These are phyloP conservation scores for Saturnia pavonia DNA, from an alignment of 2,888 invertebrate genomes.

Conservation along the genomic window DNA sequence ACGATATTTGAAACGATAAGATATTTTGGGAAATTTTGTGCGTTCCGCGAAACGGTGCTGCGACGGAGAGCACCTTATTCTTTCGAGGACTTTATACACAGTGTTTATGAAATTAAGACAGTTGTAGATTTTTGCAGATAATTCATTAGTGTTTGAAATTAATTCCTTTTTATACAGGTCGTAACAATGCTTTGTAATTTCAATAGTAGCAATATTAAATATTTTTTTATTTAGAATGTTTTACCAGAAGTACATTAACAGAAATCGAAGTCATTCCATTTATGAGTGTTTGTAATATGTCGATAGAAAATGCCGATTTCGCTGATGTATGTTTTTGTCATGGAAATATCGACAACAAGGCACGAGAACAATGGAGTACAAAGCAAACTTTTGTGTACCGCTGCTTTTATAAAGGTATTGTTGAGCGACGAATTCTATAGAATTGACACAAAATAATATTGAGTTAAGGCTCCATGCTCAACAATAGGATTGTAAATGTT, in stretches of 20 bases:
- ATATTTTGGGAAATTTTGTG: not conserved
- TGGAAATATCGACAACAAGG: constrained; percentile 19
- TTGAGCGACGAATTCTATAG: constrained; percentile 28
- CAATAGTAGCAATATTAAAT: too few species aligned
- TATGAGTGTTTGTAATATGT: not conserved
- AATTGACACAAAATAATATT: constrained; percentile 16
- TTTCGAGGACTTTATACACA: not conserved
- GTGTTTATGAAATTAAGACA: not conserved
- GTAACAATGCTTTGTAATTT: too few species aligned
- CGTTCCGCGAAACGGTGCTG: not conserved
- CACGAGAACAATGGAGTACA: constrained; percentile 34
- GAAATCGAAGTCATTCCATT: not conserved
- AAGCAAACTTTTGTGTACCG: constrained; percentile 44
- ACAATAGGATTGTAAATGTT: not conserved
- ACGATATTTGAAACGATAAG: not conserved
- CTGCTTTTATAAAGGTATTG: constrained; percentile 39
- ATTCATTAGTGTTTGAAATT: too few species aligned
- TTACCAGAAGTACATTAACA: not conserved
- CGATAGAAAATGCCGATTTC: not conserved
- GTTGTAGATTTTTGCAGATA: not conserved
- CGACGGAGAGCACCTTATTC: not conserved
- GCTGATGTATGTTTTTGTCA: constrained; percentile 14
- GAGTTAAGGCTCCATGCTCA: not conserved
- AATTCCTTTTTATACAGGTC: too few species aligned
- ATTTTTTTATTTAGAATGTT: not conserved